Base-by-base conservation (phyloP, 2,888 invertebrate species). In the Biston stratarius region DNA sequence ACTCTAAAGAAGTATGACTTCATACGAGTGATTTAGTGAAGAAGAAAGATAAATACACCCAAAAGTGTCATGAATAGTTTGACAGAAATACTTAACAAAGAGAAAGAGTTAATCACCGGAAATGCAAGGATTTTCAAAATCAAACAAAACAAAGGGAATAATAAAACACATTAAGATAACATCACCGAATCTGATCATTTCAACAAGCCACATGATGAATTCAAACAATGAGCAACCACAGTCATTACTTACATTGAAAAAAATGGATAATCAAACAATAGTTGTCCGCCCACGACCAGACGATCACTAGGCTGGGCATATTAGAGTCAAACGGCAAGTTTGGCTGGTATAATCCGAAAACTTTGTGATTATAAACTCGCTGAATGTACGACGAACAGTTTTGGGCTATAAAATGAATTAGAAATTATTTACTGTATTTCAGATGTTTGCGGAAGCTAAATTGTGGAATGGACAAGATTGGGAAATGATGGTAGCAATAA, bases 201-300 rank as follows among this genome's bases (percentile, higher is more conserved):
- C 40, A 40, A 59, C 61, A 14, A 49, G 49, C 51, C 11, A 49
- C 48, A 49, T 15, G 12, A 33, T 15, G 36, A 61, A 36, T 56
- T 60, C 61, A 61, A 65, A 51, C 44, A 56, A 65, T 65, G 33
- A 34, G 6, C 52, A 61, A 65, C 51, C 44, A 38, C 45, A 15
- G 14, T 42, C 49, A 66, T 34, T 45, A 40, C 24, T 38, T 58
- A 52, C 49, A 60, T 56, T 51, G 49, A 61, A 58, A 67, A 64
- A 68, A 72, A 69, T 10, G 24, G 49, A 65, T 65, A 67, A 72
- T 56, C 66, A 73, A 67, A 80, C 78, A 80, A 80, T 77, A 72
- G 62, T 47, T 58, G 61, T 66, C 69, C 74, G 69, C 78, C 80
- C 72, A 77, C 78, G 66, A 63, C 61, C 60, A 59, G 71, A 77